Percentiles rank a stretch among this genome's conserved stretches.
phyloP scores from a whole-genome alignment of 2,888 invertebrate genomes.

The Pecten maximus region DNA sequence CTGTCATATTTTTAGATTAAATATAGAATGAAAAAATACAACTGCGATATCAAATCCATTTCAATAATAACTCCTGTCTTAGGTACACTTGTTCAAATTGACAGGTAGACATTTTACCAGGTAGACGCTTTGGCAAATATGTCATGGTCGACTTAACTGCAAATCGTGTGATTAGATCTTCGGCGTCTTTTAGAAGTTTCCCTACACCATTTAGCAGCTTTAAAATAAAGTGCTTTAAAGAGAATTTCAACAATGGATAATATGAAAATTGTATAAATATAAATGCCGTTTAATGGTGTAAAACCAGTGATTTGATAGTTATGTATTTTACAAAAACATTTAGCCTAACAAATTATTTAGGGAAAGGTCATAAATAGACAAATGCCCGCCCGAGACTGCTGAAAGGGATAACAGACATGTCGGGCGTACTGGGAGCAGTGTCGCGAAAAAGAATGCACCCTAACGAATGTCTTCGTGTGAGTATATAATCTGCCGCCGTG shows the following conservation, averaged over 20 bases:
- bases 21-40: background rate
- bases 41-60: background rate
- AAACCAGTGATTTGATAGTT: slow-evolving; percentile 33
- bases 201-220: slow-evolving; percentile 29
- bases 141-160: slow-evolving; percentile 13
- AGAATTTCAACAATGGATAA: slow-evolving; percentile 4
- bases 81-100: background rate
- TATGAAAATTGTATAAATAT: slow-evolving; percentile 25
- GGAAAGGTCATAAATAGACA: background rate
- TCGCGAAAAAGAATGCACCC: background rate
- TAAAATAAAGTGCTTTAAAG: slow-evolving; percentile 28
- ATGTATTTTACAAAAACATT: background rate
- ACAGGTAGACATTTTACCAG: slow-evolving; percentile 8
- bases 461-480: background rate
- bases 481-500: too few relatives aligned
- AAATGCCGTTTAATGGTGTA: slow-evolving; percentile 15
- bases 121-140: background rate
- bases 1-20: background rate
- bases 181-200: background rate
- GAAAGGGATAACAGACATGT: background rate
- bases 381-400: background rate
- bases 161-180: slow-evolving; percentile 26
- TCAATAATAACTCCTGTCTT: background rate
- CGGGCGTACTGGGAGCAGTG: background rate
- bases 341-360: background rate